phyloP scores from a whole-genome alignment of 2,797 vertebrate genomes.

The Anabacerthia variegaticeps region DNA sequence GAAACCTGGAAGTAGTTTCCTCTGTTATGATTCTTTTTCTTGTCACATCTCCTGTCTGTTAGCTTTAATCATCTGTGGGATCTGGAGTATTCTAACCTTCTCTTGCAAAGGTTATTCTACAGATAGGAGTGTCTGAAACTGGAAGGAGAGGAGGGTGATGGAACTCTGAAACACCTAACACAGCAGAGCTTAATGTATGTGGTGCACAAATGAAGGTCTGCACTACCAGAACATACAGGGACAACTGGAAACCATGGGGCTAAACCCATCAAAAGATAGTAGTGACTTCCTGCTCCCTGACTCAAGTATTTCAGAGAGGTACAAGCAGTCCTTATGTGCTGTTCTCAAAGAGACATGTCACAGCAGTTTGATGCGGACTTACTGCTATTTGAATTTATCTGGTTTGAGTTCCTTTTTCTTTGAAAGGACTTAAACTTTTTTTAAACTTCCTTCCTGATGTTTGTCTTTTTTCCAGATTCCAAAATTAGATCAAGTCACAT shows the following conservation, averaged over 20 bases:
- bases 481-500: constrained; percentile 67
- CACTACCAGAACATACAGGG: not conserved
- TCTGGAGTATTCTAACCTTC: not conserved
- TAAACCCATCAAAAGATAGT: not conserved
- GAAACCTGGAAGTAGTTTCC: not conserved
- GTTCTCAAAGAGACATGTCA: not conserved
- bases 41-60: not conserved
- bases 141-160: not conserved
- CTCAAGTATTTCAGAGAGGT: not conserved
- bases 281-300: not conserved
- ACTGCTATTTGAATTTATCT: constrained; percentile 10
- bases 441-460: constrained; percentile 67
- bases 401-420: constrained; percentile 46
- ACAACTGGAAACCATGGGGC: not conserved
- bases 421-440: constrained; percentile 44
- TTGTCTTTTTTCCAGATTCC: constrained; percentile 72
- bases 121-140: not conserved
- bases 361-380: not conserved
- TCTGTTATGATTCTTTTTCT: not conserved
- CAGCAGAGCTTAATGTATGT: not conserved
- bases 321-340: not conserved
- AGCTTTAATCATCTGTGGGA: not conserved
- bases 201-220: not conserved
- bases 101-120: not conserved
- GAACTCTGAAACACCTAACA: not conserved